Conservation (phyloP, 2,113 vertebrate species). For the Climacteris rufus region DNA sequence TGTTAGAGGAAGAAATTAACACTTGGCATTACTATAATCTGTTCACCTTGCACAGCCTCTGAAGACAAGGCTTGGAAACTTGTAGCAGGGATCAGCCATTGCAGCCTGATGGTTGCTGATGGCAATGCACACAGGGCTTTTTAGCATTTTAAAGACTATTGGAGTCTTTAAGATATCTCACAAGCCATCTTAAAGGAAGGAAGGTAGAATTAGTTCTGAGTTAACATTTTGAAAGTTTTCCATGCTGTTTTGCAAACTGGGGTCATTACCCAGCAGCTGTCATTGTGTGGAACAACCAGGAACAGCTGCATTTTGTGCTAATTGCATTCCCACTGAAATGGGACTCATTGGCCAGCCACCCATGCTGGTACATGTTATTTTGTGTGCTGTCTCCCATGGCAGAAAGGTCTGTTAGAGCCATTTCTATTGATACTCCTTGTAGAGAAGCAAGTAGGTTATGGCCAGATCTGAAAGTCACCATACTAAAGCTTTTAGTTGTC, state of each 20-base stretch:
- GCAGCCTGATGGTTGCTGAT: not conserved
- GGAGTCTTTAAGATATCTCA: not conserved
- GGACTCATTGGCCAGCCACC: not conserved
- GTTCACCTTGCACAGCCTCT: not conserved
- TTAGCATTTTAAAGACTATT: not conserved
- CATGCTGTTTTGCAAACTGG: not conserved
- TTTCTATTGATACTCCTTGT: not conserved
- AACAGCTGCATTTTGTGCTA: not conserved
- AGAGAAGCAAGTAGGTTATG: not conserved
- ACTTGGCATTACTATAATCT: not conserved
- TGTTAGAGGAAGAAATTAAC: not conserved
- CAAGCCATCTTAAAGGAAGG: not conserved
- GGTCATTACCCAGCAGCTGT: accelerated
- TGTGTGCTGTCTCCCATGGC: not conserved
- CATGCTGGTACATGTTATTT: not conserved
- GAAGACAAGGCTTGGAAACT: not conserved
- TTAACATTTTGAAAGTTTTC: not conserved
- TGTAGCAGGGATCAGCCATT: not conserved
- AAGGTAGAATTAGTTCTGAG: not conserved
- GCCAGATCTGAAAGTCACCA: not conserved
- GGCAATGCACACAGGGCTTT: not conserved
- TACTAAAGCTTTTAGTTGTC: not conserved
- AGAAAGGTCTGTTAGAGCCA: not conserved
- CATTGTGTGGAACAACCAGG: not conserved
- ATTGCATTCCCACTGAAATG: not conserved